A percentile compares a stretch with the other conserved stretches of the same genome.
phyloP scores from a whole-genome alignment of 2,888 invertebrate species.

The Acanthococcus lagerstroemiae region DNA sequence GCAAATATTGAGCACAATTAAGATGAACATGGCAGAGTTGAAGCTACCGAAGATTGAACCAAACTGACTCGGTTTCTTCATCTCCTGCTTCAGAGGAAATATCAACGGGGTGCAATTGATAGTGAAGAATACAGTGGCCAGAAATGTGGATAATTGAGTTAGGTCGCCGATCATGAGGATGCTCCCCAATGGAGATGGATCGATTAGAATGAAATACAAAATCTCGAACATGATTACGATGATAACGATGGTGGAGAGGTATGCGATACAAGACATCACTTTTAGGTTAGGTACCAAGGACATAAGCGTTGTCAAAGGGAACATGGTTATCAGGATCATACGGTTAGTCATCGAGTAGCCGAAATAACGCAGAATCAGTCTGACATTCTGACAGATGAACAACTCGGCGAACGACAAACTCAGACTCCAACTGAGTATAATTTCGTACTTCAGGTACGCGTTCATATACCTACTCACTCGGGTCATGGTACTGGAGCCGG shows the following conservation, averaged over 20 bases:
- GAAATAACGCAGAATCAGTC: background rate
- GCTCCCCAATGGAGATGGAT: background rate
- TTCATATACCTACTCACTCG: background rate
- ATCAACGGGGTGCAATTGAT: conserved; percentile 4
- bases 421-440: conserved; percentile 16
- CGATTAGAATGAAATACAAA: background rate
- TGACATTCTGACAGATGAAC: background rate
- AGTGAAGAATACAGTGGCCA: background rate
- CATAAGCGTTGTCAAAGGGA: background rate
- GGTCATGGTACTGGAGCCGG: background rate
- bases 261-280: conserved; percentile 2
- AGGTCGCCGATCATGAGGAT: background rate
- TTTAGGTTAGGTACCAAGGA: conserved; percentile 9
- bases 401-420: conserved; percentile 1
- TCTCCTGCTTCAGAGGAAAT: conserved; percentile 7
- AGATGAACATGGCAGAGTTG: background rate
- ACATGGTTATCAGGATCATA: background rate
- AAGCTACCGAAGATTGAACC: background rate
- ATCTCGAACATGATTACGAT: background rate
- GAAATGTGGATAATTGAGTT: conserved; percentile 1
- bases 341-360: background rate
- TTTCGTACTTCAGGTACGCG: conserved; percentile 18
- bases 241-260: background rate
- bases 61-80: conserved; percentile 5
- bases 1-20: background rate